A percentile compares a stretch with the other conserved stretches of the same genome.
These are phyloP conservation scores for Oscheius sp. DNA, from an alignment of 2,888 invertebrate genomes.

Conservation along the genomic window DNA sequence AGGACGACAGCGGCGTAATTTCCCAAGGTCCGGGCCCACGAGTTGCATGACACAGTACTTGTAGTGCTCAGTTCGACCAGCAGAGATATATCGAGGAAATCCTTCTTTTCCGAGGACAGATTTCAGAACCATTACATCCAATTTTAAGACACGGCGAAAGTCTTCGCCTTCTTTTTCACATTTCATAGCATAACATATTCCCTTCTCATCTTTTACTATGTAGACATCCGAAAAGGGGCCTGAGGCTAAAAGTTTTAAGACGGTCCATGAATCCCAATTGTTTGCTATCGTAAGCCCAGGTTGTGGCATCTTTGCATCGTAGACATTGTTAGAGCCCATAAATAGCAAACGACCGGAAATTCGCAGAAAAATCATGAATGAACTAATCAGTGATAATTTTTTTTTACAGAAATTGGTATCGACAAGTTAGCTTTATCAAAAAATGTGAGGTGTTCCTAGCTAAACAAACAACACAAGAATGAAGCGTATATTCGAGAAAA, in stretches of 20 bases:
- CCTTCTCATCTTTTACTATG: slow-evolving; percentile 37
- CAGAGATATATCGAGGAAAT: slow-evolving; percentile 58
- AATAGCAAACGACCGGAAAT: too few species aligned
- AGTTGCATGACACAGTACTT: slow-evolving; percentile 63
- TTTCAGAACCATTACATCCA: slow-evolving; percentile 60
- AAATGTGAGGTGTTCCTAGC: too few species aligned
- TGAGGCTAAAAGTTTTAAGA: slow-evolving; percentile 49
- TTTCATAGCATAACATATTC: slow-evolving; percentile 60
- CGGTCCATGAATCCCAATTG: slow-evolving; percentile 35
- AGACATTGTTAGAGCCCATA: slow-evolving; percentile 7
- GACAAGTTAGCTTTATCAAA: too few species aligned
- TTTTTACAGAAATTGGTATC: too few species aligned
- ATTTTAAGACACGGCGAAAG: slow-evolving; percentile 46
- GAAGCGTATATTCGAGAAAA: too few species aligned
- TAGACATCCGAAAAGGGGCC: slow-evolving; percentile 65
- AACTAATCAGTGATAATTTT: too few species aligned
- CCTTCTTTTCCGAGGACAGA: slow-evolving; percentile 48
- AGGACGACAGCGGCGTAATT: slow-evolving; percentile 53
- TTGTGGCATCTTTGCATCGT: slow-evolving; percentile 18
- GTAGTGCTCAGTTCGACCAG: slow-evolving; percentile 53
- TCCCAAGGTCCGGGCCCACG: slow-evolving; percentile 59
- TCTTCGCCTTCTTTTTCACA: slow-evolving; percentile 56
- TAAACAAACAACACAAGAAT: too few species aligned
- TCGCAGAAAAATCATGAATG: too few species aligned
- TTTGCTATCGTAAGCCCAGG: slow-evolving; percentile 18